A percentile compares a stretch with the other conserved stretches of the same genome.
Conservation (phyloP, 2,113 vertebrate species). For the Anser brachyrhynchus region DNA sequence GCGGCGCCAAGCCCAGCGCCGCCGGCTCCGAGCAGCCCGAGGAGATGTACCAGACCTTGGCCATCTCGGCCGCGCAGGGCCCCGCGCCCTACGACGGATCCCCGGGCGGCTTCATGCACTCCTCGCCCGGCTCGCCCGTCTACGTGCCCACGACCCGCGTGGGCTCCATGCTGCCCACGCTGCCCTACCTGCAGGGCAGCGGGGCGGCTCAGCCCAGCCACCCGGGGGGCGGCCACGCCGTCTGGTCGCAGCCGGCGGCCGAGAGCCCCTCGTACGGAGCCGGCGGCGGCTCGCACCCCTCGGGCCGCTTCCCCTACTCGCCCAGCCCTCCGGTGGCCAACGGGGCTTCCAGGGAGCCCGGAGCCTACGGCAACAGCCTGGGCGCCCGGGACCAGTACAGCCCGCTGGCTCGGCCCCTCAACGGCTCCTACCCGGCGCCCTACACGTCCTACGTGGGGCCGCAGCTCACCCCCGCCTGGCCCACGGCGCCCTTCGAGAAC, state of each 20-base stretch:
- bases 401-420: conserved; percentile 84
- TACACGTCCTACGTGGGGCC: conserved; percentile 91
- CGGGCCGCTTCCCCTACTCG: conserved; percentile 90
- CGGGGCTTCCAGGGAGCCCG: conserved; percentile 80
- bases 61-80: conserved; percentile 88
- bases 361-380: conserved; percentile 79
- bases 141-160: conserved; percentile 95
- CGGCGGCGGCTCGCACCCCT: conserved; percentile 83
- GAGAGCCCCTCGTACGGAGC: conserved; percentile 75
- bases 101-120: conserved; percentile 89
- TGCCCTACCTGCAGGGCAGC: conserved; percentile 88
- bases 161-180: conserved; percentile 91
- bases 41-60: conserved; percentile 97
- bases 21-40: conserved; percentile 74
- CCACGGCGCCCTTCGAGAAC: conserved; percentile 89
- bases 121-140: conserved; percentile 91
- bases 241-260: conserved; percentile 85
- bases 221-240: conserved; percentile 79
- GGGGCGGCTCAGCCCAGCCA: conserved; percentile 85
- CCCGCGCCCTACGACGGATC: conserved; percentile 88
- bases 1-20: conserved; percentile 87
- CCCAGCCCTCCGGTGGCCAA: conserved; percentile 91
- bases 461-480: conserved; percentile 89
- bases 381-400: conserved; percentile 91
- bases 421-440: conserved; percentile 88